phyloP scores from a whole-genome alignment of 1,140 invertebrate genomes.

The Cephus cinctus region DNA sequence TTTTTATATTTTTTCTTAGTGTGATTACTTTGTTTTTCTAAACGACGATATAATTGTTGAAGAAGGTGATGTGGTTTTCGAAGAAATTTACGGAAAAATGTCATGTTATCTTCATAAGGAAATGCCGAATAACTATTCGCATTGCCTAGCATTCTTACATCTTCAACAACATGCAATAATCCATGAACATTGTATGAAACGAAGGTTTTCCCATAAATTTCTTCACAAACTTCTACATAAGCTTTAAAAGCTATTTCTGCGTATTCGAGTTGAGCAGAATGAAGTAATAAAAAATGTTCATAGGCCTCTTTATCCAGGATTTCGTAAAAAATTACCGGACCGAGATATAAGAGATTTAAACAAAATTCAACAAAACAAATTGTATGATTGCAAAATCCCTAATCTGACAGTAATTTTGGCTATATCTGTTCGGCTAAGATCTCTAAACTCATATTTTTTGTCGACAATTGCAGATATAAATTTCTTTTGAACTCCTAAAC shows the following conservation, averaged over 20 bases:
- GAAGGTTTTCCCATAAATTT: constrained; percentile 15
- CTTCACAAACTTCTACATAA: not conserved
- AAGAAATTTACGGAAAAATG: not conserved
- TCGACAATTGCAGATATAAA: not conserved
- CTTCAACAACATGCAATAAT: constrained; percentile 37
- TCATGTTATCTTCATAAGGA: constrained; percentile 38
- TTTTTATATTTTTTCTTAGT: no score
- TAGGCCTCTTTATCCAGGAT: not conserved
- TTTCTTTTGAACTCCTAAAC: not conserved
- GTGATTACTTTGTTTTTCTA: no score
- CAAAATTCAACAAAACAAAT: not conserved
- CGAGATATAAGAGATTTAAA: not conserved
- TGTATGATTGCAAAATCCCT: not conserved
- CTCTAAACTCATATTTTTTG: not conserved
- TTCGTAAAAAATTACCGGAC: not conserved
- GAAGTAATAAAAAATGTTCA: not conserved
- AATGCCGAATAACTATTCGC: constrained; percentile 43
- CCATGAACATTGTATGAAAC: constrained; percentile 17
- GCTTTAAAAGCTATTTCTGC: not conserved
- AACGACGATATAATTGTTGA: not conserved
- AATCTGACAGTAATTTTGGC: not conserved
- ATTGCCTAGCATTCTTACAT: constrained; percentile 34
- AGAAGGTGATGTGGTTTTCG: not conserved
- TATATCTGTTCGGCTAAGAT: not conserved
- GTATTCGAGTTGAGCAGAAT: not conserved